Evolutionary conservation across 2,113 vertebrate genomes (phyloP), one percentile per base, ranked within the genome.

Genomic region (Thomomys bottae): DNA sequence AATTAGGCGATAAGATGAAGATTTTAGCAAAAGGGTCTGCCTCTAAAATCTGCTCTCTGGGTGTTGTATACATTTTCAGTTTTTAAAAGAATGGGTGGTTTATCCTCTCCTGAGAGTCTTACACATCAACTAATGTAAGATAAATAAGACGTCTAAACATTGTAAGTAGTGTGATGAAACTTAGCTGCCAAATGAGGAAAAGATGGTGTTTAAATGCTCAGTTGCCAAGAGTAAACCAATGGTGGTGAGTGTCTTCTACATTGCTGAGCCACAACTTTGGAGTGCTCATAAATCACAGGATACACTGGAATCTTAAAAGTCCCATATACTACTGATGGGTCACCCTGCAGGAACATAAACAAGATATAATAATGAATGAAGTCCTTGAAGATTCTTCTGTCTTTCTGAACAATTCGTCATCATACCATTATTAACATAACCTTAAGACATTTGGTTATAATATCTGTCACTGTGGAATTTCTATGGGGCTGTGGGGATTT

Each of bases 381-480:
- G 89, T 42, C 36, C 54, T 84, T 32, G 76, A 87, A 80, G 84
- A 66, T 21, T 20, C 54, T 45, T 63, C 89, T 68, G 84, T 85
- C 88, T 82, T 91, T 88, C 77, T 36, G 26, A 59, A 54, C 95
- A 77, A 54, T 92, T 96, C 83, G 87, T 97, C 96, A 94, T 92
- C 84, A 67, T 95, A 64, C 76, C 45, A 38, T 96, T 94, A 54
- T 61, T 94, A 95, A 89, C 59, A 89, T 87, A 94, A 89, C n/a
- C 94, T 80, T 1, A 90, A 88, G 90, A 90, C 87, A 92, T 79
- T 96, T 94, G 91, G 88, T 97, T 93, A 87, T 1, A 0, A 26
- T 96, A 90, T 87, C 32, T 93, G 81, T 94, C 95, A 96, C 32
- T 64, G 73, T 92, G 93, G 94, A 94, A 84, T 89, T 94, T 96